Percentiles rank a stretch among this genome's conserved stretches.
phyloP scores from a whole-genome alignment of 2,888 invertebrate species.

The Zaprionus lineosus region DNA sequence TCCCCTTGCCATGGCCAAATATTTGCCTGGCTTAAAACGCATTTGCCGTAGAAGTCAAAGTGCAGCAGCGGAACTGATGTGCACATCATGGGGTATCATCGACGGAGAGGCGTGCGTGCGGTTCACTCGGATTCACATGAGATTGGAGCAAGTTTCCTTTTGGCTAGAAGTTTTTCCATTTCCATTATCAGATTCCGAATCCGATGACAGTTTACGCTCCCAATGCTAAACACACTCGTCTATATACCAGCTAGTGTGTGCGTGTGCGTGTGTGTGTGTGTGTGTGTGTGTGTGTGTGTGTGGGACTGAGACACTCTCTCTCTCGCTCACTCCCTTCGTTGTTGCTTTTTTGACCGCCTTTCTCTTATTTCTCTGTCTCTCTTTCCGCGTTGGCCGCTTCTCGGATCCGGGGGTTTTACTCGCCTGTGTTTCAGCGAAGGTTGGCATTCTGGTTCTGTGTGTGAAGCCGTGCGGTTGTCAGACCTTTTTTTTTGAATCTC shows the following conservation, averaged over 20 bases:
- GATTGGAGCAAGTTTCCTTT: conserved; percentile 50
- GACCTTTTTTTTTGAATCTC: conserved; percentile 52
- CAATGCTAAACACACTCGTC: neutral
- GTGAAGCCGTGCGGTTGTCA: conserved; percentile 82
- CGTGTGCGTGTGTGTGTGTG: neutral
- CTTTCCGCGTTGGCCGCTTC: conserved; percentile 14
- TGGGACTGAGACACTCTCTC: too few relatives aligned
- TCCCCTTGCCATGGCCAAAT: too few relatives aligned
- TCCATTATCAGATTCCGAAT: conserved; percentile 51
- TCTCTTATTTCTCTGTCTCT: conserved; percentile 6
- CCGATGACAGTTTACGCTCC: neutral
- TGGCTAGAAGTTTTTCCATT: conserved; percentile 26
- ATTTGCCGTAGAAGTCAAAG: conserved; percentile 26
- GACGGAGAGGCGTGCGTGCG: too few relatives aligned
- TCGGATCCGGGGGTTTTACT: conserved; percentile 59
- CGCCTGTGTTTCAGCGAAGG: conserved; percentile 66
- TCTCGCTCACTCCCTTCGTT: conserved; percentile 10
- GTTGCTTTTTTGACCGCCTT: neutral
- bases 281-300: neutral
- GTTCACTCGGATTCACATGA: conserved; percentile 35
- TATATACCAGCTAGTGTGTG: neutral
- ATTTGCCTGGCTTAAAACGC: too few relatives aligned
- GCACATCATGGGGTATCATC: too few relatives aligned
- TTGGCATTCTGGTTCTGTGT: conserved; percentile 83
- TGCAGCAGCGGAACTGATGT: conserved; percentile 58